Base-by-base conservation (phyloP, 1,140 invertebrate species). In the Agraylea sexmaculata region DNA sequence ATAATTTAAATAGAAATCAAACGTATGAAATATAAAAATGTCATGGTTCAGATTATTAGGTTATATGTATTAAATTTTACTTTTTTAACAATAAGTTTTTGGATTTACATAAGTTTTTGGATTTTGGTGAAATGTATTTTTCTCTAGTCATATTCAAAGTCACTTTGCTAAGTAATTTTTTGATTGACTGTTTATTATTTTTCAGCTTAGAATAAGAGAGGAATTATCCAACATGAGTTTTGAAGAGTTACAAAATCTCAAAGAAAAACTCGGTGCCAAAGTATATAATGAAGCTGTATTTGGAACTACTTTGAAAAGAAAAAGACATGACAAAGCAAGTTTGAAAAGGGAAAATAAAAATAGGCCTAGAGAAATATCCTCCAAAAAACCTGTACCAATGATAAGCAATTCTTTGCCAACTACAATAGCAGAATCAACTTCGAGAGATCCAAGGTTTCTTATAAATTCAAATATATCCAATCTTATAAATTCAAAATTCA, bases 231-330 rank as follows among this genome's bases (percentile, higher is more conserved):
- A 67, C 10, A 69, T 87, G 67, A 78, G 78, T 32, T 86, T 87
- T 55, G 81, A 84, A 57, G 77, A 87, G 52, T 61, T 87, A 4
- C 74, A 83, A 58, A 80, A 83, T 55, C 53, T 90, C 1, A 87
- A 87, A 58, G 76, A 86, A 42, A 73, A 77, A 60, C 57, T 90
- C 10, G 86, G 86, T 1, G 65, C 74, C 0, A 88, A 87, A 62
- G 63, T 80, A 1, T 88, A 84, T 45, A 86, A 87, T 48, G 73
- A 82, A 58, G 72, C 80, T 0, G 55, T 88, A 19, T 78, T 82
- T 57, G 78, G 75, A 11, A 49, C 43, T 16, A 55, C 51, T 22
- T 58, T 51, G 36, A 57, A 56, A 36, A 71, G 60, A 39, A 54
- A 59, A 29, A 48, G 49, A 47, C 40, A 51, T 36, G 29, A 61